Base-by-base conservation (phyloP, 1,140 invertebrate genomes). In the Zaprionus nigranus region DNA sequence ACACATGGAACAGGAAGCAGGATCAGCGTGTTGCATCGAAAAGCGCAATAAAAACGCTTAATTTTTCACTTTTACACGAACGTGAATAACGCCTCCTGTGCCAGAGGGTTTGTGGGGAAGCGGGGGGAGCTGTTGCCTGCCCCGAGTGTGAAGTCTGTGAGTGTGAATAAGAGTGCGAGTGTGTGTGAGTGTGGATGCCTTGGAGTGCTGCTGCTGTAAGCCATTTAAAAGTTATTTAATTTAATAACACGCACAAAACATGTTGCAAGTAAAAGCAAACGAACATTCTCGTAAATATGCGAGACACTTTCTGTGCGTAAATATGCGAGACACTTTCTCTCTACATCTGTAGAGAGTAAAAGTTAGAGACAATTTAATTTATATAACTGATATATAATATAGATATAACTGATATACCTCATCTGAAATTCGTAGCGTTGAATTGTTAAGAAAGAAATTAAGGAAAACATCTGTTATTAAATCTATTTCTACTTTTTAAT, bases 21-120 rank as follows among this genome's bases (percentile, higher is more conserved):
- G 70, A 66, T 64, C 63, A 63, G 63, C 63, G 62, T 59, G 79
- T 82, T 86, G 73, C 73, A 79, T 79, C 75, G 81, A 90, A 73
- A 90, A 85, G 78, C 79, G 85, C 85, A 90, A 90, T 90, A 90
- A 90, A 85, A 90, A 90, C 85, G 85, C 85, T 90, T 90, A 90
- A 90, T 90, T 90, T 90, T 90, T 90, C 85, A 90, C 85, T 90
- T 90, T 85, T 82, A 90, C 78, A 85, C 73, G 61, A 63, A 76
- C 57, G 59, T 60, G 69, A 61, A 78, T 40, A 79, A 86, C 78
- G 73, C 79, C 82, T 75, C 49, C 54, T 30, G 22, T 56, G 40
- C 34, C 57, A n/a, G 13, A 79, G 75, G 40, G 67, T 46, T 12
- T 60, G 57, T 34, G 22, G 20, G 7, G 28, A 0, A 30, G 0